Evolutionary conservation across 2,113 vertebrate species (phyloP), one percentile per base, ranked within the genome.

Genomic region (Nesospiza acunhae): DNA sequence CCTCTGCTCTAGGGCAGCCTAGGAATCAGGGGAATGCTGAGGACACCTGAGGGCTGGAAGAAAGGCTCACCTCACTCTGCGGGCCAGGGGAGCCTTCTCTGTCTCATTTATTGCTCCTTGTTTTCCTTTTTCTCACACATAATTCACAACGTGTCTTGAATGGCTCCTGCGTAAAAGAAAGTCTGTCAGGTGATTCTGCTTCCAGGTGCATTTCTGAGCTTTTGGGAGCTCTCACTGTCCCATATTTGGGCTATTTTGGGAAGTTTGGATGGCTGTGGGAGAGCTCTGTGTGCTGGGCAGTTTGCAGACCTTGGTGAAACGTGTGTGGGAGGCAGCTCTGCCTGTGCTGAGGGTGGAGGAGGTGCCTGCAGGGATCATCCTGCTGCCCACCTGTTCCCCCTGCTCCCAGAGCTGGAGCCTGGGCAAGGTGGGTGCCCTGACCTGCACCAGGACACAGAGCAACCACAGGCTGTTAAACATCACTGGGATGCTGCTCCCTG

Each of bases 141-240:
- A 3, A 19, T 3, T 11, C 28, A 12, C 17, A 19, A 1, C 0
- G 0, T 21, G 26, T 41, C 70, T 79, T 53, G 47, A 58, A 26
- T 1, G 13, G 27, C 18, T 49, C 24, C 41, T 35, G 41, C 22
- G 7, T 4, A 8, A 13, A 21, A 44, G 23, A 3, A 41, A 17
- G 1, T 20, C 79, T 49, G 47, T 7, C 35, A 37, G 70, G 20
- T 28, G 56, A 3, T 47, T 50, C 42, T 49, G 33, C 13, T 58
- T 15, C 15, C 68, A 56, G 66, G 14, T 13, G 28, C 9, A 10
- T 41, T 39, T n/a, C 68, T 60, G 73, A 59, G 55, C 63, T 42
- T 56, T 19, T 0, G 2, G 67, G 76, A 86, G 30, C n/a, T 60
- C 50, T 41, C 13, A 1, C 23, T 46, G 13, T 7, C 49, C 35